These are phyloP conservation scores for Nemopilema nomurai DNA, from an alignment of 30 jellyfish, hydroid and myxozoan genomes.

Conservation along the genomic window DNA sequence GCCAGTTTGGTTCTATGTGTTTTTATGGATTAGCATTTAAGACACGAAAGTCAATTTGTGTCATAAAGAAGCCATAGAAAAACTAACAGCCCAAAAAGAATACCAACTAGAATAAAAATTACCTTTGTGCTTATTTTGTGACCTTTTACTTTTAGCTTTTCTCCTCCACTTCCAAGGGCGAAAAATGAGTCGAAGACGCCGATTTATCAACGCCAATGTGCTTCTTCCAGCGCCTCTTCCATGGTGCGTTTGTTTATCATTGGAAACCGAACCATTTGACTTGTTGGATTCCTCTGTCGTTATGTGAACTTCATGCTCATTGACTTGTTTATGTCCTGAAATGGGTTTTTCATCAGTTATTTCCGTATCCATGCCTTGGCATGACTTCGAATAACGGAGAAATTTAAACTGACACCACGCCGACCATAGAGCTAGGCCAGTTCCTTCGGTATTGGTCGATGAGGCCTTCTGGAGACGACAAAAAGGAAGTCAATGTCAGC, in stretches of 20 bases:
- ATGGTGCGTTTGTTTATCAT: constrained; percentile 12
- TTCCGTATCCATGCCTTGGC: constrained; percentile 33
- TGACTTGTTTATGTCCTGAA: neutral
- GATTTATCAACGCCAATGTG: constrained; percentile 51
- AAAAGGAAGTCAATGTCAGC: neutral
- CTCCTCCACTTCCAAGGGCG: constrained; percentile 93
- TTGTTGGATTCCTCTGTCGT: constrained; percentile 19
- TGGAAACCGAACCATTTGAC: constrained; percentile 28
- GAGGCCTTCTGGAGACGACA: neutral
- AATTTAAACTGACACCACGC: neutral
- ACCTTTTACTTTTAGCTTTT: constrained; percentile 47
- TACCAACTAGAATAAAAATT: neutral
- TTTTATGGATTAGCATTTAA: neutral
- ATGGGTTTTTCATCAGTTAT: constrained; percentile 3
- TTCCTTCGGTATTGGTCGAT: neutral
- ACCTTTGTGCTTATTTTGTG: constrained; percentile 16
- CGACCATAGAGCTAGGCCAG: neutral
- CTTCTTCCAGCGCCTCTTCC: constrained; percentile 24
- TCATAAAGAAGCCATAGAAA: neutral
- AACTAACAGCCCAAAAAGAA: neutral
- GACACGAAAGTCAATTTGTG: neutral
- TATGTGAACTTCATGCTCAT: constrained; percentile 16
- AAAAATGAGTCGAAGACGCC: constrained; percentile 59
- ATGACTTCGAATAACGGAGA: constrained; percentile 3
- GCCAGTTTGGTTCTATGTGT: neutral